Evolutionary conservation across 1,140 invertebrate species (phyloP), one percentile per base, ranked within the genome.

Genomic region (Rhyzopertha dominica): DNA sequence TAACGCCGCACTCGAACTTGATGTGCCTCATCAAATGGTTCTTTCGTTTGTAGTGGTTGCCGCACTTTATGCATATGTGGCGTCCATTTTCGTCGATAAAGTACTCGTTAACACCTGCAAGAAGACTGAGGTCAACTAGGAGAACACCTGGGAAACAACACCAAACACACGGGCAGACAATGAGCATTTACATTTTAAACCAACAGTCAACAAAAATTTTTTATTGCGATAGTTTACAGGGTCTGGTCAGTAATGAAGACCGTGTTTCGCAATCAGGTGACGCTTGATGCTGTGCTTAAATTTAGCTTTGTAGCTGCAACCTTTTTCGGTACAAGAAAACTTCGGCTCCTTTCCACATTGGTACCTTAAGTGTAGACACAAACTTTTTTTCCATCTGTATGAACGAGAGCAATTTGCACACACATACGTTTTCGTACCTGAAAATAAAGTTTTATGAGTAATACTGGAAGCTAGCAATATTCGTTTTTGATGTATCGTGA

Each of bases 301-400:
- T 35, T 50, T 50, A 10, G 39, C 25, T 40, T 34, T 49, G 14
- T 69, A 63, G 14, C 66, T 51, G 62, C 69, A 67, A 47, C 73
- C 57, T 44, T 73, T 43, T 45, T 72, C 68, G 17, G 77, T 74
- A 55, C 81, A 79, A 58, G 74, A 69, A 67, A 81, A 84, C 51
- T 74, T 72, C 5, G 79, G 79, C 40, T 74, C 69, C 48, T 79
- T 76, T 13, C 77, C 75, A 60, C 81, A 84, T 58, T 83, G 80
- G 58, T 77, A 80, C 45, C 75, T 79, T 48, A 74, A 74, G 52
- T 84, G 81, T 34, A 76, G 66, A 53, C 74, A 73, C 43, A 78
- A 63, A 18, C 73, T 75, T 49, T 71, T 70, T 47, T 73, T 72
- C 55, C 73, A 69, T 57, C 71, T 72, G 62, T 76, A 76, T 47